phyloP scores from a whole-genome alignment of 2,888 invertebrate species.

The Cataglyphis altisquamis region DNA sequence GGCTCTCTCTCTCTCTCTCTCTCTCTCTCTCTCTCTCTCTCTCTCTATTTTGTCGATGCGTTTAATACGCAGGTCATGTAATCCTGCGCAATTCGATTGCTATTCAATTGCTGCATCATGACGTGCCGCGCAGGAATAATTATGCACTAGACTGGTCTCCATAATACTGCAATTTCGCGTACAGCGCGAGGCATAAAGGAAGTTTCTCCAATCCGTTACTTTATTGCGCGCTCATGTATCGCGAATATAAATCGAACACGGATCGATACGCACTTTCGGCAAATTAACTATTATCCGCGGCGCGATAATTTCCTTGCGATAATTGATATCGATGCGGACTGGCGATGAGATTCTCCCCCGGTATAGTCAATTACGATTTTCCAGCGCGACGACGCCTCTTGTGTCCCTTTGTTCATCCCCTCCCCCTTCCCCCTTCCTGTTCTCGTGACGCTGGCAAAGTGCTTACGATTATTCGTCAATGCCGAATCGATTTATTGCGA shows the following conservation, averaged over 20 bases:
- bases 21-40: neutral
- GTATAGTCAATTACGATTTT: constrained; percentile 45
- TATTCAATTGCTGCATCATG: constrained; percentile 57
- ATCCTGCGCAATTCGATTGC: constrained; percentile 61
- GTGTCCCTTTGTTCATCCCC: constrained; percentile 35
- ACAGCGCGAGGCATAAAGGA: constrained; percentile 42
- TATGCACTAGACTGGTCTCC: constrained; percentile 53
- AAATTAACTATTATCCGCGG: constrained; percentile 37
- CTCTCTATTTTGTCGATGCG: constrained; percentile 46
- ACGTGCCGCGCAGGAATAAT: constrained; percentile 54
- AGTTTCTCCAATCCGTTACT: constrained; percentile 57
- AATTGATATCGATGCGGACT: constrained; percentile 36
- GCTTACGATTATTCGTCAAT: constrained; percentile 55
- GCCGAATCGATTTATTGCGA: constrained; percentile 50
- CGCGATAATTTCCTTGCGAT: constrained; percentile 48
- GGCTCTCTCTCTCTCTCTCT: neutral
- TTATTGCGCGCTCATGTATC: constrained; percentile 34
- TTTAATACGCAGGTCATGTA: constrained; percentile 55
- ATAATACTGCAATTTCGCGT: constrained; percentile 55
- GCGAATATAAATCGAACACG: constrained; percentile 27
- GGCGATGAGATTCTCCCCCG: constrained; percentile 21
- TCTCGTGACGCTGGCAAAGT: constrained; percentile 24
- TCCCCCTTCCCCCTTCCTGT: too few species aligned
- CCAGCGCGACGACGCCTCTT: constrained; percentile 21
- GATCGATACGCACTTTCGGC: constrained; percentile 47